Evolutionary conservation across 30 jellyfish, hydroid and myxozoan species (phyloP).

Genomic region (Aurelia sp.): DNA sequence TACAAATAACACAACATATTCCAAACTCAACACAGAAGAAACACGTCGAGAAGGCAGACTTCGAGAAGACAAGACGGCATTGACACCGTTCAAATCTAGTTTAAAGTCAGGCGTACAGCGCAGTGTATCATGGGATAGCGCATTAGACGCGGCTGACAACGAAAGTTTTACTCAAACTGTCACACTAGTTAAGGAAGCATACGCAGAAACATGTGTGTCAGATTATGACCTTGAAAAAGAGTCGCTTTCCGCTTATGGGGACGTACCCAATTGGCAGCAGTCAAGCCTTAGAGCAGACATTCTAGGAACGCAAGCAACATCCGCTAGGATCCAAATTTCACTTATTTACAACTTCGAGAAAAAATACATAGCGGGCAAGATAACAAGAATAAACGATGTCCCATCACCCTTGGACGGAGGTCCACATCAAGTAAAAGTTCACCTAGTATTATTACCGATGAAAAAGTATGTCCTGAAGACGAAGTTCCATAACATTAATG

Average conservation of each 20-base stretch:
- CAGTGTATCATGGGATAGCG: constrained; percentile 1
- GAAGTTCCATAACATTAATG: constrained; percentile 26
- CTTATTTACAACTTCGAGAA: constrained; percentile 48
- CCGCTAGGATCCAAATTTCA: constrained; percentile 41
- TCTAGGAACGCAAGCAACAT: not conserved
- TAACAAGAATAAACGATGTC: constrained; percentile 36
- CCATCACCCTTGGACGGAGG: constrained; percentile 38
- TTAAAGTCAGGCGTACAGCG: not conserved
- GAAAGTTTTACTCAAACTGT: not conserved
- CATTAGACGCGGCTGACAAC: not conserved
- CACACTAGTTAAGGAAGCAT: constrained; percentile 11
- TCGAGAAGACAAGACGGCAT: not conserved
- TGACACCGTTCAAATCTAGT: not conserved
- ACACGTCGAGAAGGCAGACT: not conserved
- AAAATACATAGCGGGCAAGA: constrained; percentile 88
- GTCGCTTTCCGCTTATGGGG: constrained; percentile 16
- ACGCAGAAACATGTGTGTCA: constrained; percentile 41
- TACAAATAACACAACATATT: constrained; percentile 1
- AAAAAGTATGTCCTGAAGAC: constrained; percentile 68
- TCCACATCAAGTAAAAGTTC: constrained; percentile 64
- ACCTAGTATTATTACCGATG: constrained; percentile 67
- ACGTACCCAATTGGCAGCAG: not conserved
- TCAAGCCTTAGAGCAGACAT: not conserved
- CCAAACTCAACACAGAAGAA: not conserved
- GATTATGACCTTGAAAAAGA: constrained; percentile 22